Conservation (phyloP, 2,797 vertebrate species). For the Sebastes elongatus region DNA sequence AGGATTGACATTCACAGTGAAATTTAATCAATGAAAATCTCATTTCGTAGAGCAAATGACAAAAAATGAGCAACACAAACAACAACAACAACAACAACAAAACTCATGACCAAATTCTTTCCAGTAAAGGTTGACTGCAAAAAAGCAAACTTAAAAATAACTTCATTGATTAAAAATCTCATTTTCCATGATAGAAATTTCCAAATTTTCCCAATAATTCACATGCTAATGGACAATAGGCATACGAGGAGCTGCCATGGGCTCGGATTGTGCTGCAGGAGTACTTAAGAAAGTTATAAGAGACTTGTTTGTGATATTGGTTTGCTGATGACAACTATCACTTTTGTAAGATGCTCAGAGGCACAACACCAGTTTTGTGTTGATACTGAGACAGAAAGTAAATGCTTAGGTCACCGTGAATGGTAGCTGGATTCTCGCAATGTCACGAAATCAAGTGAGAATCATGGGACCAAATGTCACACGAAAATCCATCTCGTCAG, state of each 20-base stretch:
- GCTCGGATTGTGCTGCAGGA: background rate
- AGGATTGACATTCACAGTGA: background rate
- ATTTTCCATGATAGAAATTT: background rate
- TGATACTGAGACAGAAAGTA: background rate
- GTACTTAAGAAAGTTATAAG: background rate
- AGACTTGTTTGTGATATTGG: background rate
- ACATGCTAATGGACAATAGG: background rate
- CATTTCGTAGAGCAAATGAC: background rate
- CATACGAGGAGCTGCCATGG: background rate
- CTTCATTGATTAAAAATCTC: background rate
- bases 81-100: background rate
- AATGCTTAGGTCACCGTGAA: background rate
- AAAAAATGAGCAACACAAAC: background rate
- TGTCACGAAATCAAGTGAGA: background rate
- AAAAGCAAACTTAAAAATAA: background rate
- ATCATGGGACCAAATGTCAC: background rate
- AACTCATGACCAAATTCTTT: background rate
- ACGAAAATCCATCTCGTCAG: background rate
- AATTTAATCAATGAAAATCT: background rate
- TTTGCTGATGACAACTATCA: background rate
- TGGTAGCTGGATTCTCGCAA: too few relatives aligned
- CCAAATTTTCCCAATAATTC: background rate
- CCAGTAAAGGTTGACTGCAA: background rate
- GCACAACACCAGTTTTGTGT: background rate
- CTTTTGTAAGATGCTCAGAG: background rate